These are phyloP conservation scores for Oreortyx pictus DNA, from an alignment of 2,797 vertebrate genomes.

Conservation along the genomic window DNA sequence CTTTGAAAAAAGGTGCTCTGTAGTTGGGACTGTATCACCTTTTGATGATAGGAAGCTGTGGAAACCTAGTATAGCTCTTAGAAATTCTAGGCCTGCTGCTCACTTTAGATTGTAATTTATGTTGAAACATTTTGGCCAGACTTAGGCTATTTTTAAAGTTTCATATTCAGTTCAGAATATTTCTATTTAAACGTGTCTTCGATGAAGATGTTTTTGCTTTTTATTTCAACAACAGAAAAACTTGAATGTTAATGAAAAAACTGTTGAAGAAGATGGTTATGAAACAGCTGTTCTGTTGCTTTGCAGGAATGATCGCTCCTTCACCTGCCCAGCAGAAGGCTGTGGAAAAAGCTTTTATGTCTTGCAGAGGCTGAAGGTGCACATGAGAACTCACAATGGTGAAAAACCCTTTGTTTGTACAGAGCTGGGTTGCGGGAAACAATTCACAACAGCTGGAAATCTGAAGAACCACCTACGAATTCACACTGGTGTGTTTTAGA, in stretches of 20 bases:
- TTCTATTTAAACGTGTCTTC: background rate
- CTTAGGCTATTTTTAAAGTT: background rate
- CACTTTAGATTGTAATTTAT: background rate
- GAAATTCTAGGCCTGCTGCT: background rate
- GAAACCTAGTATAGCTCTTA: background rate
- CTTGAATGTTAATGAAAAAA: background rate
- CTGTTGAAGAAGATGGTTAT: background rate
- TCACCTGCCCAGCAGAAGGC: slow-evolving; percentile 93
- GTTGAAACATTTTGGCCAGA: background rate
- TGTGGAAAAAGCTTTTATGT: slow-evolving; percentile 99
- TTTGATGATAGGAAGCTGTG: background rate
- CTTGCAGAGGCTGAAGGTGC: slow-evolving; percentile 96
- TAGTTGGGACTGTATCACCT: background rate
- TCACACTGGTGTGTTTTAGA: slow-evolving; percentile 89
- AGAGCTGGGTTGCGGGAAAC: slow-evolving; percentile 94
- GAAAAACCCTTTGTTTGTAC: slow-evolving; percentile 97
- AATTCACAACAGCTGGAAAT: slow-evolving; percentile 98
- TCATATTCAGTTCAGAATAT: background rate
- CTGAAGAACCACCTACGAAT: slow-evolving; percentile 96
- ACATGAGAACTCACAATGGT: slow-evolving; percentile 98
- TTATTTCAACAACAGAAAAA: background rate
- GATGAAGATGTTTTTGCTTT: background rate
- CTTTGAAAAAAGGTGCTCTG: background rate
- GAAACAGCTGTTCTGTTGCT: slow-evolving; percentile 29
- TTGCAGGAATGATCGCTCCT: slow-evolving; percentile 94